Evolutionary conservation across 1,140 invertebrate genomes (phyloP).

Genomic region (Heliconius melpomene): DNA sequence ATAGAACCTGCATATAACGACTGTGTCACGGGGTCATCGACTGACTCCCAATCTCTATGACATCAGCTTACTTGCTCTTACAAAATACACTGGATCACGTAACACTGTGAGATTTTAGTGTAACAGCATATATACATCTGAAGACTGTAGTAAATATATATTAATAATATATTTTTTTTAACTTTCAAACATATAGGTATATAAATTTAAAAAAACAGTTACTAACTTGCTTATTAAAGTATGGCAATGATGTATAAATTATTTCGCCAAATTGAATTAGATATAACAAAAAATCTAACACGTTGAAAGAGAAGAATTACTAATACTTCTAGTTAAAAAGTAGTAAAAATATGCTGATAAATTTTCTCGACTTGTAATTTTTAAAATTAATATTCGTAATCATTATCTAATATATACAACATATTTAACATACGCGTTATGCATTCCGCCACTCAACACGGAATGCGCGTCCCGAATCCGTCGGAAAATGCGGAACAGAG

Average conservation of each 20-base stretch:
- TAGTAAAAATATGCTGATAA: too few relatives aligned
- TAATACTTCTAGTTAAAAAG: not conserved
- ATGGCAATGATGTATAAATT: not conserved
- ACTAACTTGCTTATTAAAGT: not conserved
- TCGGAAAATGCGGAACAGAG: too few relatives aligned
- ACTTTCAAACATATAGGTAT: too few relatives aligned
- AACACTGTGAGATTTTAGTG: slow-evolving; percentile 50
- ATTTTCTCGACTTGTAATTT: too few relatives aligned
- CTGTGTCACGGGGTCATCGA: slow-evolving; percentile 77
- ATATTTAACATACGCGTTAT: too few relatives aligned
- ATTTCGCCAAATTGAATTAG: not conserved
- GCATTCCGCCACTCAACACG: too few relatives aligned
- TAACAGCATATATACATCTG: slow-evolving; percentile 8
- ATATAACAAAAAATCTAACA: not conserved
- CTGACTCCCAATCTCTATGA: slow-evolving; percentile 74
- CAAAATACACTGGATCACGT: slow-evolving; percentile 76
- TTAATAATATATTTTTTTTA: too few relatives aligned
- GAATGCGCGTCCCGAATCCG: too few relatives aligned
- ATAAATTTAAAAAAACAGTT: not conserved
- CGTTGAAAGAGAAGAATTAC: not conserved
- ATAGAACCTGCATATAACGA: slow-evolving; percentile 53
- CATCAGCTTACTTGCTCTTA: slow-evolving; percentile 75
- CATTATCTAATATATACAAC: too few relatives aligned
- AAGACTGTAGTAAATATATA: too few relatives aligned
- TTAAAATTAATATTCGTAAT: too few relatives aligned